phyloP scores from a whole-genome alignment of 2,888 invertebrate species.

The Syritta pipiens region DNA sequence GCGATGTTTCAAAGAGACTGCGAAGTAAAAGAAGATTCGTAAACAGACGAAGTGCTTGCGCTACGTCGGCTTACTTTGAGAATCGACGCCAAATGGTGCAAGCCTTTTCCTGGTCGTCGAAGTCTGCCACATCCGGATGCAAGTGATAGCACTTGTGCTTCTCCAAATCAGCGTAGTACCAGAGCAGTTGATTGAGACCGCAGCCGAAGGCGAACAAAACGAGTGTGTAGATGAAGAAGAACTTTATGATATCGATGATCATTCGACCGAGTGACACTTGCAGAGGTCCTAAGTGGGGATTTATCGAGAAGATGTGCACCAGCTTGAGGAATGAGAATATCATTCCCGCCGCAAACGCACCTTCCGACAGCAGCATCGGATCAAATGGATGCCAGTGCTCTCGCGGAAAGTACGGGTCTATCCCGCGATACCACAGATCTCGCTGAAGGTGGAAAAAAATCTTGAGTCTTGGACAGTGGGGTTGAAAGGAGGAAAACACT shows the following conservation, averaged over 20 bases:
- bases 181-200: constrained; percentile 94
- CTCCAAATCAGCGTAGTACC: constrained; percentile 95
- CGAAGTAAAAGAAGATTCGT: constrained; percentile 72
- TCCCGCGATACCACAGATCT: constrained; percentile 83
- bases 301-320: constrained; percentile 97
- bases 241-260: constrained; percentile 97
- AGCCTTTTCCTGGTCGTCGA: constrained; percentile 90
- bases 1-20: constrained; percentile 98
- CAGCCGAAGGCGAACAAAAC: constrained; percentile 97
- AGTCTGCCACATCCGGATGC: constrained; percentile 87
- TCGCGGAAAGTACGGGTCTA: constrained; percentile 91
- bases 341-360: constrained; percentile 98
- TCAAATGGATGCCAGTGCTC: constrained; percentile 97
- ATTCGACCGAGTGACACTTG: constrained; percentile 96
- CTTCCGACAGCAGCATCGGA: constrained; percentile 94
- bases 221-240: constrained; percentile 95
- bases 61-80: constrained; percentile 84
- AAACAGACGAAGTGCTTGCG: no score
- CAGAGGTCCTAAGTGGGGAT: constrained; percentile 94
- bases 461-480: neutral
- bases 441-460: constrained; percentile 79
- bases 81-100: constrained; percentile 93
- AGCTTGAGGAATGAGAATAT: constrained; percentile 97
- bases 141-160: constrained; percentile 91
- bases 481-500: constrained; percentile 69